Percentiles rank a stretch among this genome's conserved stretches.
Conservation (phyloP, 1,140 invertebrate species). For the Lepidurus packardi region DNA sequence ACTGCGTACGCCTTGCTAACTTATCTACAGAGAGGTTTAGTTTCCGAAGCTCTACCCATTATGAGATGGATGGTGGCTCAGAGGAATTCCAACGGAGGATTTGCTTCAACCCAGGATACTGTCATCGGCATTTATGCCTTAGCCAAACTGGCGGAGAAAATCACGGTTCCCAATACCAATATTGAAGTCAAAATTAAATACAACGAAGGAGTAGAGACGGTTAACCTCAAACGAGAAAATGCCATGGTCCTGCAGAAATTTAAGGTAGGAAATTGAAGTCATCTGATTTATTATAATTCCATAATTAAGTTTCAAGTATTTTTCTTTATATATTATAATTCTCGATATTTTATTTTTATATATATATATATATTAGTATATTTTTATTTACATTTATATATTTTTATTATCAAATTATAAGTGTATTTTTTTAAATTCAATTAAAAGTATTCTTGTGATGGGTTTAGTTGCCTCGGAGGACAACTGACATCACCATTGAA, state of each 20-base stretch:
- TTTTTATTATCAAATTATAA: neutral
- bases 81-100: conserved; percentile 73
- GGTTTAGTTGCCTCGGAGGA: conserved; percentile 52
- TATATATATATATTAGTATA: neutral
- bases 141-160: conserved; percentile 60
- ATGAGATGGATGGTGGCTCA: conserved; percentile 78
- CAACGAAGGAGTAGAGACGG: conserved; percentile 51
- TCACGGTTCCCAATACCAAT: conserved; percentile 51
- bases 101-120: conserved; percentile 71
- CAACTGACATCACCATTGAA: conserved; percentile 54
- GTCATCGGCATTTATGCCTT: conserved; percentile 66
- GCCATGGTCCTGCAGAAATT: conserved; percentile 68
- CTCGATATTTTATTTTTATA: neutral
- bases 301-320: conserved; percentile 26
- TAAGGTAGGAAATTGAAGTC: conserved; percentile 47
- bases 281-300: neutral
- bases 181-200: conserved; percentile 51
- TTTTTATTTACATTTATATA: neutral
- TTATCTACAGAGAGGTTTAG: conserved; percentile 58
- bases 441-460: conserved; percentile 15
- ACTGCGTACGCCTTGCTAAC: conserved; percentile 73
- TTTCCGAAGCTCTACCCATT: conserved; percentile 64
- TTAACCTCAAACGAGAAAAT: conserved; percentile 59
- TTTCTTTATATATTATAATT: conserved; percentile 24
- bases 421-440: conserved; percentile 27